phyloP scores from a whole-genome alignment of 2,888 invertebrate species.

The Mesorhabditis belari region DNA sequence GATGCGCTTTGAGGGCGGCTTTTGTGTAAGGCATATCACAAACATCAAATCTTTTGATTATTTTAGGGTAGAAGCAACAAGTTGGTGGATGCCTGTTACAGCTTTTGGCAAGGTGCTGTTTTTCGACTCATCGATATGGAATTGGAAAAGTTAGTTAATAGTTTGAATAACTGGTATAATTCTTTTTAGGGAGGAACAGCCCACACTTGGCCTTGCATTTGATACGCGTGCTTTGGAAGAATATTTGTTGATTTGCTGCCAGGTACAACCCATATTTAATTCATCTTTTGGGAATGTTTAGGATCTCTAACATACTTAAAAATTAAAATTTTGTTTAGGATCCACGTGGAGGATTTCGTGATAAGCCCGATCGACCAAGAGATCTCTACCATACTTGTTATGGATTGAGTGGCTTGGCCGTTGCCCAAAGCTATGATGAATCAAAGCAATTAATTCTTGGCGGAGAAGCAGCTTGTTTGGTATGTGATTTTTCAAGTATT shows the following conservation, averaged over 20 bases:
- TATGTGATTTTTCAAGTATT: slow-evolving; percentile 12
- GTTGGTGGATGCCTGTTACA: slow-evolving; percentile 95
- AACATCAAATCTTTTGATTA: slow-evolving; percentile 81
- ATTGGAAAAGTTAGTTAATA: slow-evolving; percentile 13
- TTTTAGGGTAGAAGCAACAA: slow-evolving; percentile 86
- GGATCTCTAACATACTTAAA: background rate
- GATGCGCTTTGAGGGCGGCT: slow-evolving; percentile 90
- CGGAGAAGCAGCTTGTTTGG: slow-evolving; percentile 23
- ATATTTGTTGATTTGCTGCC: slow-evolving; percentile 87
- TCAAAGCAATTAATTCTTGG: slow-evolving; percentile 24
- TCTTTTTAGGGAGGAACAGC: slow-evolving; percentile 1
- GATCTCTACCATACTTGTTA: slow-evolving; percentile 98
- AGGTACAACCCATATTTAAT: slow-evolving; percentile 54
- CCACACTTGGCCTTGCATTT: slow-evolving; percentile 12
- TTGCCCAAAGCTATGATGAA: slow-evolving; percentile 70
- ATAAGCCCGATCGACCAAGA: slow-evolving; percentile 85
- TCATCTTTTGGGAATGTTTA: background rate
- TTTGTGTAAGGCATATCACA: slow-evolving; percentile 57
- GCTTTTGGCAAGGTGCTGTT: slow-evolving; percentile 94
- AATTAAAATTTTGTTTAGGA: slow-evolving; percentile 4
- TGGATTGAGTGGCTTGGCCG: slow-evolving; percentile 82
- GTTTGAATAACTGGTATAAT: slow-evolving; percentile 55
- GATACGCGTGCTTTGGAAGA: slow-evolving; percentile 70
- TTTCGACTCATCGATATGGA: slow-evolving; percentile 60
- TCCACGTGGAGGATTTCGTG: slow-evolving; percentile 74